Evolutionary conservation across 1,140 invertebrate genomes (phyloP).

Genomic region (Leptinotarsa defecta): DNA sequence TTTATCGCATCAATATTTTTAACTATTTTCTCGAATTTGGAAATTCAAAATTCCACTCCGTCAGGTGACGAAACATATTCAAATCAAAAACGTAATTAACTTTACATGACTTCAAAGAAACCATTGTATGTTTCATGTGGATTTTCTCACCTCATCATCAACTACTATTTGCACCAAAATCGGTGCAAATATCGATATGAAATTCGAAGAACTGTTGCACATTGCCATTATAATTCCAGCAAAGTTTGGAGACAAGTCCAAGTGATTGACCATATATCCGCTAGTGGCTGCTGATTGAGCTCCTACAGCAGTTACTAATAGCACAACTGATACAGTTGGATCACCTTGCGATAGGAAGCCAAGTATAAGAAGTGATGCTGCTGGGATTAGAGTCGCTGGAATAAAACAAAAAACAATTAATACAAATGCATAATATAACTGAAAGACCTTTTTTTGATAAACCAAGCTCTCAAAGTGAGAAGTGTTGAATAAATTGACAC

Average conservation of each 20-base stretch:
- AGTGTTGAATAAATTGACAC: too few relatives aligned
- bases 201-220: constrained; percentile 74
- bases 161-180: constrained; percentile 67
- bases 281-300: constrained; percentile 75
- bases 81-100: too few relatives aligned
- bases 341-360: constrained; percentile 62
- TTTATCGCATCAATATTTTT: too few relatives aligned
- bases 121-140: too few relatives aligned
- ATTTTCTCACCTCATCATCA: constrained; percentile 61
- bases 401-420: background rate
- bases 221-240: constrained; percentile 75
- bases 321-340: constrained; percentile 59
- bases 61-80: background rate
- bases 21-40: too few relatives aligned
- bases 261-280: constrained; percentile 69
- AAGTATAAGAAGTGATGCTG: constrained; percentile 64
- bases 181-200: constrained; percentile 72
- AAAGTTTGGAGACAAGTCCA: constrained; percentile 74
- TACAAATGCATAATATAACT: too few relatives aligned
- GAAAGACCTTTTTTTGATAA: too few relatives aligned
- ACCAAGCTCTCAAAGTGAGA: too few relatives aligned
- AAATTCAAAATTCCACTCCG: too few relatives aligned
- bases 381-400: constrained; percentile 48
- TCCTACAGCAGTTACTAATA: constrained; percentile 72
- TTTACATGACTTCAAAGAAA: too few relatives aligned